Evolutionary conservation across 2,888 invertebrate genomes (phyloP), one percentile per base, ranked within the genome.

Genomic region (Metalampra italica): DNA sequence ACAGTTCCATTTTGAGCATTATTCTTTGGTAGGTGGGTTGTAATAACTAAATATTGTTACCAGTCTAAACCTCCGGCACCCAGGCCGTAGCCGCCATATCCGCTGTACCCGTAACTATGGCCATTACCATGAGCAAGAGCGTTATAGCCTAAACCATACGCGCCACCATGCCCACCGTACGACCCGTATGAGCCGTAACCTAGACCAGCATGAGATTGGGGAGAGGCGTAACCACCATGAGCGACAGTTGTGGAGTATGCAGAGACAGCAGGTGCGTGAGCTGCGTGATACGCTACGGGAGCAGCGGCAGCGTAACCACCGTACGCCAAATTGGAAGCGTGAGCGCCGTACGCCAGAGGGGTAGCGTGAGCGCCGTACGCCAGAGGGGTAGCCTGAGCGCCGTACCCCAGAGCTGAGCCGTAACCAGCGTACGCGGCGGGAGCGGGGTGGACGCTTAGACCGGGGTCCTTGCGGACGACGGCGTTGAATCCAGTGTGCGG

Each of bases 401-500:
- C 50, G 22, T 53, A 50, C 1, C 41, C 56, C n/a, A 47, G 30
- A 38, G 66, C 62, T n/a, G n/a, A n/a, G n/a, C 36, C 36, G 22
- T 5, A 2, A 22, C 5, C 3, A 8, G 40, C 30, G 37, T 74
- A 69, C n/a, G 78, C 74, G 39, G 64, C 46, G 49, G 53, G 54
- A 2, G 51, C 58, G 15, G 66, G 60, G 49, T 61, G 64, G 1
- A 62, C 64, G 29, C 64, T 52, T 9, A 64, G 47, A 12, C 56
- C 62, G 5, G 74, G 70, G 53, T 84, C 82, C 52, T 81, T 84
- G 59, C 79, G 80, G 0, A 90, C 90, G 5, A 90, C 81, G 38
- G 90, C 90, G 66, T 88, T 90, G 71, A 90, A 90, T 4, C 90
- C 90, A 57, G 83, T 79, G 52, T 82, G 67, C 3, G 83, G 76